Evolutionary conservation across 2,797 vertebrate species (phyloP), one percentile per base, ranked within the genome.

Genomic region (Paguma larvata): DNA sequence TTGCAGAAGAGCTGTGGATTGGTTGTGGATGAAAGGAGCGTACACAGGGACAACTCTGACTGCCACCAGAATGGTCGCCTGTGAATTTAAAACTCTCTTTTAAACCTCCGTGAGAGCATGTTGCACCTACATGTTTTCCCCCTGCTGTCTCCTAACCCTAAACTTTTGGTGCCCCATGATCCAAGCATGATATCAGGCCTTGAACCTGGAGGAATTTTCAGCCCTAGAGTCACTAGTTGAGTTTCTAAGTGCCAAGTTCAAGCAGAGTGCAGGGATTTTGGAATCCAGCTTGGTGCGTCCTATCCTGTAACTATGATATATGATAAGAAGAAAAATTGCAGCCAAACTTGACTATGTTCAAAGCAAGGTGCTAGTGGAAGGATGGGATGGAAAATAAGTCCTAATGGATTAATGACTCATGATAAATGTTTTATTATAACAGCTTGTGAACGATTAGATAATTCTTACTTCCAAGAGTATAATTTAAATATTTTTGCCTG

Each of bases 361-460:
- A 98, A 99, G 98, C 89, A 98, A 98, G 98, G 98, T 99, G 98
- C 98, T 98, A 98, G 98, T 98, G 98, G 98, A 98, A 98, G 97
- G 98, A 98, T 98, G 95, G 89, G 98, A 97, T 92, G 97, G 98
- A 99, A 98, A 99, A 98, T 98, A 98, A 98, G 98, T 98, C 98
- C 98, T 98, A 98, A 98, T 98, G 98, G 98, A 99, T 98, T 98
- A 99, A 98, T 98, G 98, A 97, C 97, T 96, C 95, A 97, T 98
- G 98, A 99, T 98, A 98, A 98, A 99, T 98, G 98, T 96, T 98
- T 98, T 98, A 98, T 98, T 99, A 98, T 98, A 98, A 98, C 98
- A 98, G 98, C 98, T 98, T 98, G 98, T 96, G 97, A 98, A 98
- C 98, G 98, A 99, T 99, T 99, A 99, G 98, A 99, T 99, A 99